Evolutionary conservation across 1,140 invertebrate species (phyloP), one percentile per base, ranked within the genome.

Genomic region (Drosophila mojavensis): DNA sequence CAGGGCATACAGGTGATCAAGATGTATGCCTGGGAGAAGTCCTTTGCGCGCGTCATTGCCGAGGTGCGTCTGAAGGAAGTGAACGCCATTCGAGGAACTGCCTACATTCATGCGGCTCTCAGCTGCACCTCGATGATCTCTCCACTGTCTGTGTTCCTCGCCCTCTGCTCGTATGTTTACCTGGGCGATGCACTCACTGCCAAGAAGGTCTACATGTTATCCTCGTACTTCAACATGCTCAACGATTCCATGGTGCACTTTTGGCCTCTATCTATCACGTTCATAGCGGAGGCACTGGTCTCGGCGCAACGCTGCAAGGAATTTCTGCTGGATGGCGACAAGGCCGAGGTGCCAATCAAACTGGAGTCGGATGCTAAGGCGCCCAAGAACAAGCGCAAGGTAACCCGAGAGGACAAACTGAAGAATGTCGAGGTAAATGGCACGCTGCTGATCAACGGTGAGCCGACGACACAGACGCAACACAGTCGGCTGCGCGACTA

Each of bases 11-110:
- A 96, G 71, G 95, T 95, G 2, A 97, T 96, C 28, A 99, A 98
- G 93, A 98, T 98, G 97, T 97, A 97, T 85, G 95, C 96, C 0
- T 98, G 97, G 97, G 97, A 98, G 91, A 94, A 95, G 63, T 96
- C 96, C 0, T 97, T 98, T 88, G 95, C 95, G 3, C 94, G 94
- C 59, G 92, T 97, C 30, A 94, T 97, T 10, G 94, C 85, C n/a
- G 77, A 91, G 0, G 90, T 91, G 11, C 77, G 61, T 71, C 94
- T 94, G 61, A 94, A 94, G 79, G 95, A 95, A 92, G 94, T 97
- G 60, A 94, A 93, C 59, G 94, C 95, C 0, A 95, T 97, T 15
- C 79, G 81, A 0, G 91, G 91, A 17, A 91, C 91, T 4, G 71
- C 81, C 6, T 92, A 92, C 39, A 86, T 92, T 58, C 81, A 90